Evolutionary conservation across 2,113 vertebrate genomes (phyloP), one percentile per base, ranked within the genome.

Genomic region (Anhinga anhinga): DNA sequence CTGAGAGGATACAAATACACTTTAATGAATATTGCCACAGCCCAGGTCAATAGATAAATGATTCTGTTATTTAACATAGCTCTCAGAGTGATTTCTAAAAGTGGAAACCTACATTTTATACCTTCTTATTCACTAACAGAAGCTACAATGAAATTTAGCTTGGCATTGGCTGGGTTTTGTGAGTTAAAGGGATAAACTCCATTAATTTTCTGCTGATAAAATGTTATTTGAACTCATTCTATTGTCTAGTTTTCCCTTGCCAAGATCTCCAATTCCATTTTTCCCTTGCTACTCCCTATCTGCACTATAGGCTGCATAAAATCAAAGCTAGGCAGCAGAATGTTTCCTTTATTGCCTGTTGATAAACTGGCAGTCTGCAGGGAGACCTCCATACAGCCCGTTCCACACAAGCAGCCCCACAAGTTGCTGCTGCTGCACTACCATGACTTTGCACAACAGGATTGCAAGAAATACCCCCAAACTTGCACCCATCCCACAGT

Each of bases 161-260:
- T 92, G 95, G 84, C 59, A 76, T 65, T 65, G 62, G 8, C 72
- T 86, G 62, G n/a, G 87, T 50, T 95, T 95, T 84, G 45, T 90
- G 87, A 96, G 80, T 90, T 96, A 92, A 50, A 93, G 63, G 52
- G 83, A 95, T 82, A 80, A 97, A 95, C 45, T 92, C 90, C 86
- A 94, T 97, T 97, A 96, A 97, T 97, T 97, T 93, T 96, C 88
- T 95, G 61, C 92, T 94, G 97, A 95, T 92, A 96, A 97, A 97
- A 95, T 86, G 55, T 97, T 96, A 97, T 96, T 97, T 97, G 95
- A 97, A 86, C 50, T 96, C 87, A 93, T 96, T 94, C 83, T 77
- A 92, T 94, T 95, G 72, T 93, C 94, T 96, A n/a, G 87, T 97
- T 96, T 84, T 84, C 91, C 90, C 82, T 83, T 96, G 77, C 93